These are phyloP conservation scores for Leptobrachium ailaonicum DNA, from an alignment of 2,113 vertebrate genomes.

Conservation along the genomic window DNA sequence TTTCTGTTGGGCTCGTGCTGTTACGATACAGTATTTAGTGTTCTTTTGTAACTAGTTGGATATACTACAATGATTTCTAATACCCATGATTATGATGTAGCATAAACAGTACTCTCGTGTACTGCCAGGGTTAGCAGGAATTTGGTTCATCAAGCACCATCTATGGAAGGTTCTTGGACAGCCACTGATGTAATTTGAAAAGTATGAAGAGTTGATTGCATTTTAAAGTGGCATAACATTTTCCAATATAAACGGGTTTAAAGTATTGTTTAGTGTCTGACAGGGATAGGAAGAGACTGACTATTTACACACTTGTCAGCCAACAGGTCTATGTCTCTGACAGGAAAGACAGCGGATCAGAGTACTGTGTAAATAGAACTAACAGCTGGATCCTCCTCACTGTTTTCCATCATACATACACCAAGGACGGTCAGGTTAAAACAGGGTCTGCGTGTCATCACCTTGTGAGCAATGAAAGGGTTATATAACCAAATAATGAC, in stretches of 20 bases:
- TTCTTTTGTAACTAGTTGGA: conserved; percentile 43
- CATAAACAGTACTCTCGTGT: conserved; percentile 41
- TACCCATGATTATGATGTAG: conserved; percentile 43
- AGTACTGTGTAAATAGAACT: conserved; percentile 40
- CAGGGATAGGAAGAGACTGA: conserved; percentile 33
- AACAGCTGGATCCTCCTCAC: conserved; percentile 26
- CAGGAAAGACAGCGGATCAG: conserved; percentile 37
- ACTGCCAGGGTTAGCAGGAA: conserved; percentile 40
- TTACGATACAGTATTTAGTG: conserved; percentile 31
- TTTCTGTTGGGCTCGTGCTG: neutral
- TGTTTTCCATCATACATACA: neutral
- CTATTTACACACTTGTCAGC: conserved; percentile 49
- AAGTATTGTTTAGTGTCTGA: conserved; percentile 44
- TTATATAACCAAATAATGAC: neutral
- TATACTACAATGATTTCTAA: conserved; percentile 41
- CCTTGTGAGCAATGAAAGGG: neutral
- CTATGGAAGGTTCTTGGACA: conserved; percentile 45
- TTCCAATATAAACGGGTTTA: conserved; percentile 35
- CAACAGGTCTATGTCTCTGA: conserved; percentile 44
- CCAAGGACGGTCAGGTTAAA: conserved; percentile 3
- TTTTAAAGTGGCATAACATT: conserved; percentile 48
- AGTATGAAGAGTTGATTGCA: conserved; percentile 38
- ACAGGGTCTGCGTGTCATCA: neutral
- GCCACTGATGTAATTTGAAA: conserved; percentile 45
- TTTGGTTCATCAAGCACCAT: conserved; percentile 46